Evolutionary conservation across 2,888 invertebrate genomes (phyloP).

Genomic region (Allygus modestus): DNA sequence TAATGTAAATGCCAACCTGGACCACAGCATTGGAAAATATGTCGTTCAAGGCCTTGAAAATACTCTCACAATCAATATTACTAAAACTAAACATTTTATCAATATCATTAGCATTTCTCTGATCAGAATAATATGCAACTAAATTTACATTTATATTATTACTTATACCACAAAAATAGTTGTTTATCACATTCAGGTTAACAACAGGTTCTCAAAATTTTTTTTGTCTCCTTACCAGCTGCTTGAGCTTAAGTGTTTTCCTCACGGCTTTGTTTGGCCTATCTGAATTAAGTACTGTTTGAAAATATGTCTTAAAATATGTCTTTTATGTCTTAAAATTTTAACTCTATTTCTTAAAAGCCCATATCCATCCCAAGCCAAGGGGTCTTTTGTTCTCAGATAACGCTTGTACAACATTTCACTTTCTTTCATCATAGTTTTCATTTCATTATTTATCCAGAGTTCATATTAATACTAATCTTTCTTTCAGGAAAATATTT

Average conservation of each 20-base stretch:
- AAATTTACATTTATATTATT: neutral
- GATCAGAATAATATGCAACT: too few relatives aligned
- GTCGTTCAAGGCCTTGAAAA: too few relatives aligned
- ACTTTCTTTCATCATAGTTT: neutral
- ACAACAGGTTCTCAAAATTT: neutral
- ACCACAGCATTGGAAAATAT: too few relatives aligned
- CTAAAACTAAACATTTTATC: too few relatives aligned
- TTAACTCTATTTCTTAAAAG: neutral
- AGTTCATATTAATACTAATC: neutral
- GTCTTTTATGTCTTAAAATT: neutral
- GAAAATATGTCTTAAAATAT: neutral
- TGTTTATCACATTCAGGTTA: neutral
- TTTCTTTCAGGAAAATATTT: slow-evolving; percentile 6
- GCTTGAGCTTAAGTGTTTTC: neutral
- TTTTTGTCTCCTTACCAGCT: neutral
- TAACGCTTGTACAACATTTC: neutral
- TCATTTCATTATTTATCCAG: neutral
- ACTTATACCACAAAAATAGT: neutral
- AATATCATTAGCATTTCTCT: too few relatives aligned
- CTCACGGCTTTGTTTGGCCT: neutral
- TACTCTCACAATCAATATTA: too few relatives aligned
- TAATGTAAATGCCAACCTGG: too few relatives aligned
- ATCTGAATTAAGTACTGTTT: too few relatives aligned
- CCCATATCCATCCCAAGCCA: neutral
- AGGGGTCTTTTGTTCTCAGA: neutral